Percentiles rank a stretch among this genome's conserved stretches.
phyloP scores from a whole-genome alignment of 1,140 invertebrate species.

The Maniola jurtina region DNA sequence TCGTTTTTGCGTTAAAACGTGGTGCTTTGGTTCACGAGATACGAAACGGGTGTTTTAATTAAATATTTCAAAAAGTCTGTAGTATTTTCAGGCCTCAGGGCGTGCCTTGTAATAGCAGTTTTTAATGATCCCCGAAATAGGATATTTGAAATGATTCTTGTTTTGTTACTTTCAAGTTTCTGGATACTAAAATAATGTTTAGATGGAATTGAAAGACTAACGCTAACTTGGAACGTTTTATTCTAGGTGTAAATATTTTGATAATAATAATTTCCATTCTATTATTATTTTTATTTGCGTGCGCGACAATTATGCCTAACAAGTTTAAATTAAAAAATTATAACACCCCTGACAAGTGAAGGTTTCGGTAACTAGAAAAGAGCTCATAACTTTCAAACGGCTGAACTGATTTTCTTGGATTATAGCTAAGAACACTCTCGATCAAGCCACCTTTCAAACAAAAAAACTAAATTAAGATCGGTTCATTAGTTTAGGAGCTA shows the following conservation, averaged over 20 bases:
- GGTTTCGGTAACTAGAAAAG: too few relatives aligned
- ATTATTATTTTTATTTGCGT: too few relatives aligned
- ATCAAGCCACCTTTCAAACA: too few relatives aligned
- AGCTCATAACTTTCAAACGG: too few relatives aligned
- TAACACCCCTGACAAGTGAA: too few relatives aligned
- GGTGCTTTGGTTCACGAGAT: slow-evolving; percentile 51
- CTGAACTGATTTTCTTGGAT: too few relatives aligned
- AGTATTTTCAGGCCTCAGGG: slow-evolving; percentile 26
- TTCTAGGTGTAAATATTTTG: not conserved
- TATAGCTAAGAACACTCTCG: too few relatives aligned
- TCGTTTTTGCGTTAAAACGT: slow-evolving; percentile 36
- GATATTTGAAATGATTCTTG: slow-evolving; percentile 18
- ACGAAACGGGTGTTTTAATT: slow-evolving; percentile 47
- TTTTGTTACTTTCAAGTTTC: not conserved
- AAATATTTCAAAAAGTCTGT: slow-evolving; percentile 38
- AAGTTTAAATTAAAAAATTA: too few relatives aligned
- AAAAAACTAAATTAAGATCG: too few relatives aligned
- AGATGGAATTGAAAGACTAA: slow-evolving; percentile 3
- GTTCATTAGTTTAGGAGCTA: too few relatives aligned
- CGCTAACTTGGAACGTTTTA: not conserved
- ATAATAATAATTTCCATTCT: not conserved
- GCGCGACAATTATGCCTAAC: too few relatives aligned
- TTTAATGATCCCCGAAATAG: slow-evolving; percentile 37
- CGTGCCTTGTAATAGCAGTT: slow-evolving; percentile 33
- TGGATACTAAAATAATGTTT: too few relatives aligned